Evolutionary conservation across 1,140 invertebrate species (phyloP).

Genomic region (Drosophila tani): DNA sequence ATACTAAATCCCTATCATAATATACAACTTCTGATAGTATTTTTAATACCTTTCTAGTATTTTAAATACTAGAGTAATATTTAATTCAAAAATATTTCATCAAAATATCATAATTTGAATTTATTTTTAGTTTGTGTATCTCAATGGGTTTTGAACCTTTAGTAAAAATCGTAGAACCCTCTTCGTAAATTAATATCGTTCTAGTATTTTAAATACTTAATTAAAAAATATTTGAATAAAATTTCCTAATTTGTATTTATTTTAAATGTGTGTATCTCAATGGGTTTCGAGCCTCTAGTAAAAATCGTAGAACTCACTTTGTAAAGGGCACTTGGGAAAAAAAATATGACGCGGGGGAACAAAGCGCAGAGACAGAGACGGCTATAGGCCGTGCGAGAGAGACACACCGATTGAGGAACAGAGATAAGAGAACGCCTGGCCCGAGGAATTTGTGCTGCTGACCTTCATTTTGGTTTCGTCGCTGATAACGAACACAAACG

Average conservation of each 20-base stretch:
- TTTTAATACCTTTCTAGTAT: too few species aligned
- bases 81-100: not conserved
- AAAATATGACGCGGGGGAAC: conserved; percentile 25
- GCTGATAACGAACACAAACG: conserved; percentile 49
- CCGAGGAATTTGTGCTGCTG: conserved; percentile 78
- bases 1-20: too few species aligned
- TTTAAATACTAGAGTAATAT: not conserved
- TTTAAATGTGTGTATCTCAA: too few species aligned
- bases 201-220: not conserved
- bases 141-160: too few species aligned
- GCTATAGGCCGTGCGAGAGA: conserved; percentile 1
- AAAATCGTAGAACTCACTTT: not conserved
- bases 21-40: too few species aligned
- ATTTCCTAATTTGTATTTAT: too few species aligned
- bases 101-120: too few species aligned
- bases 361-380: conserved; percentile 21
- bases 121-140: too few species aligned
- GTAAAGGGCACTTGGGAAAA: not conserved
- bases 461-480: conserved; percentile 75
- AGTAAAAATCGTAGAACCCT: too few species aligned
- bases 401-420: conserved; percentile 37
- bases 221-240: not conserved
- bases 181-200: too few species aligned
- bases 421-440: conserved; percentile 59
- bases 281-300: not conserved